Evolutionary conservation across 1,140 invertebrate species (phyloP).

Genomic region (Yoshiicerus persimilis): DNA sequence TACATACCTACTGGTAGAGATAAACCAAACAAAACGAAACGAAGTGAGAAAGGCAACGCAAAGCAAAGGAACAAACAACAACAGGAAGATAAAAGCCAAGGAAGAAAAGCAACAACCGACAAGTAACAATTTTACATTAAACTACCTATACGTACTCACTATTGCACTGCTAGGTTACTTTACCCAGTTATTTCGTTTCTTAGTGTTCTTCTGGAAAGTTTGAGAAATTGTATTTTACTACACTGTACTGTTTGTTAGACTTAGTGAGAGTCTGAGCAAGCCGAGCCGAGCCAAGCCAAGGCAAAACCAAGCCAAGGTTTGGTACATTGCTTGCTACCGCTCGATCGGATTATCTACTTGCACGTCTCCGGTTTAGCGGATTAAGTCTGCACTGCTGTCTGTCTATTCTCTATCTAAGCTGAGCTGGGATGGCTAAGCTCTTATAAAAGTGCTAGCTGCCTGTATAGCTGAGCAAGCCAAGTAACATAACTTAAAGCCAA

Average conservation of each 20-base stretch:
- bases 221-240: background rate
- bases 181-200: background rate
- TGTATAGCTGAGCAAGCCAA: background rate
- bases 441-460: background rate
- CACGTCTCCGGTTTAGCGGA: constrained; percentile 32
- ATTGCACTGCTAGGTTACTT: background rate
- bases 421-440: background rate
- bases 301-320: background rate
- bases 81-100: background rate
- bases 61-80: background rate
- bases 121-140: constrained; percentile 13
- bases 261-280: background rate
- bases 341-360: constrained; percentile 35
- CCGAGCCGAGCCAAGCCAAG: no score
- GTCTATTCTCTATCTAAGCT: background rate
- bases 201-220: background rate
- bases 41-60: background rate
- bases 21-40: background rate
- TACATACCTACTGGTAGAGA: background rate
- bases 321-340: background rate
- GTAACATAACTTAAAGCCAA: background rate
- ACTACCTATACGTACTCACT: background rate
- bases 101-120: background rate
- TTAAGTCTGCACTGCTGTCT: constrained; percentile 29
- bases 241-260: background rate